These are phyloP conservation scores for Trididemnum miniatum DNA, from an alignment of 23 tunicate genomes.

Conservation along the genomic window DNA sequence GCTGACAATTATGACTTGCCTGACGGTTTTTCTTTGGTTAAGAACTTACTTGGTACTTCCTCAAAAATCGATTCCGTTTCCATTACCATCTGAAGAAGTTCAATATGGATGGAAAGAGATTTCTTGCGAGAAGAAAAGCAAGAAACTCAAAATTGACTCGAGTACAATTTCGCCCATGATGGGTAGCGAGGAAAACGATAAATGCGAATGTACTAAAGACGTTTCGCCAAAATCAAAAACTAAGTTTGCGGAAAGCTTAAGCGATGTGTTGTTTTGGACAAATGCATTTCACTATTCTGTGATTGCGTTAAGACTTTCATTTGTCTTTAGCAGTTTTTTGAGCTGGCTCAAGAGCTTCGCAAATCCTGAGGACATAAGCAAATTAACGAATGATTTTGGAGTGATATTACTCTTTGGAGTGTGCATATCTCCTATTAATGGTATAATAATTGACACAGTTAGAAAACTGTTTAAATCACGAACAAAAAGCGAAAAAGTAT, in stretches of 20 bases:
- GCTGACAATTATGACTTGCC: constrained; percentile 28
- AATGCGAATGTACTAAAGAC: too few species aligned
- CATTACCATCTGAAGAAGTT: background rate
- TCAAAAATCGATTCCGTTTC: constrained; percentile 19
- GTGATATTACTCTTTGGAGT: background rate
- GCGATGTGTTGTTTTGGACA: constrained; percentile 32
- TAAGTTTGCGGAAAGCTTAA: background rate
- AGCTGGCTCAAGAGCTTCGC: constrained; percentile 18
- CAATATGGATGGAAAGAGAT: constrained; percentile 5
- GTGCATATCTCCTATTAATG: constrained; percentile 27
- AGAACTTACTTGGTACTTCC: constrained; percentile 55
- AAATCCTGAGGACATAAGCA: constrained; percentile 2
- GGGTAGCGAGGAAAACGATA: background rate
- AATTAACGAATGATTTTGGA: constrained; percentile 8
- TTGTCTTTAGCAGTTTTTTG: constrained; percentile 18
- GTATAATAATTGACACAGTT: constrained; percentile 8
- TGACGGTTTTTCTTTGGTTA: constrained; percentile 39
- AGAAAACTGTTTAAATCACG: background rate
- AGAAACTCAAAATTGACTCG: background rate
- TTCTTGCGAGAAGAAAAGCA: background rate
- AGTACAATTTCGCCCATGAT: background rate
- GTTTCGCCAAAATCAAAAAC: background rate
- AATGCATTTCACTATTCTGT: constrained; percentile 26
- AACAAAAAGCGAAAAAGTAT: too few species aligned
- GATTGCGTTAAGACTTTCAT: background rate